Evolutionary conservation across 35 echinoderm and acorn worm species (phyloP).

Genomic region (Apostichopus japonicus): DNA sequence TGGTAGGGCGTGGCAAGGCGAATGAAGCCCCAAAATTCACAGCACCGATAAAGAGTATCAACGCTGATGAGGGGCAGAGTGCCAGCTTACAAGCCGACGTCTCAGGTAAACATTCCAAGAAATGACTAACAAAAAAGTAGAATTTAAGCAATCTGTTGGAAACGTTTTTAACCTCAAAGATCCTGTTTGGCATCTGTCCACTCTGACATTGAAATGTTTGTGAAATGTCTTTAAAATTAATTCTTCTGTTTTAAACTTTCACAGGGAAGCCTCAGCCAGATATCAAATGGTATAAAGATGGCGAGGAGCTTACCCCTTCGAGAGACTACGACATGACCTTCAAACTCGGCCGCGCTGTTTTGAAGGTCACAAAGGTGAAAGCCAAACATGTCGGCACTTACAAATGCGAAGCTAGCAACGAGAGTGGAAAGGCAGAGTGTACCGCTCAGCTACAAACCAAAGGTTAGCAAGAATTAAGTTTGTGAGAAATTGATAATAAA

Average conservation of each 20-base stretch:
- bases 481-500: no score
- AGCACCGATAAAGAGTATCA: constrained; percentile 71
- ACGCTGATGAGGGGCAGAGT: constrained; percentile 55
- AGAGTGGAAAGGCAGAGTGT: constrained; percentile 71
- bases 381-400: constrained; percentile 74
- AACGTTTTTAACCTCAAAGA: no score
- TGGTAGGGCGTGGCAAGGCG: constrained; percentile 55
- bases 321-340: constrained; percentile 76
- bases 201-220: no score
- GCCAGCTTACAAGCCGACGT: constrained; percentile 69
- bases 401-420: constrained; percentile 82
- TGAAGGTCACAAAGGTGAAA: constrained; percentile 68
- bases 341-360: constrained; percentile 54
- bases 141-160: no score
- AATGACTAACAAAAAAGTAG: no score
- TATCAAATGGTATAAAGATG: constrained; percentile 95
- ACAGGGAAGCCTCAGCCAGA: constrained; percentile 78
- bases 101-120: not conserved
- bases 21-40: constrained; percentile 78
- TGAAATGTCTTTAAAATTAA: no score
- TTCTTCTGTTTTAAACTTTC: not conserved
- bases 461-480: constrained; percentile 46
- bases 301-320: constrained; percentile 64
- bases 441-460: constrained; percentile 79
- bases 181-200: no score